Evolutionary conservation across 1,140 invertebrate species (phyloP), one percentile per base, ranked within the genome.

Genomic region (Lucilia sericata): DNA sequence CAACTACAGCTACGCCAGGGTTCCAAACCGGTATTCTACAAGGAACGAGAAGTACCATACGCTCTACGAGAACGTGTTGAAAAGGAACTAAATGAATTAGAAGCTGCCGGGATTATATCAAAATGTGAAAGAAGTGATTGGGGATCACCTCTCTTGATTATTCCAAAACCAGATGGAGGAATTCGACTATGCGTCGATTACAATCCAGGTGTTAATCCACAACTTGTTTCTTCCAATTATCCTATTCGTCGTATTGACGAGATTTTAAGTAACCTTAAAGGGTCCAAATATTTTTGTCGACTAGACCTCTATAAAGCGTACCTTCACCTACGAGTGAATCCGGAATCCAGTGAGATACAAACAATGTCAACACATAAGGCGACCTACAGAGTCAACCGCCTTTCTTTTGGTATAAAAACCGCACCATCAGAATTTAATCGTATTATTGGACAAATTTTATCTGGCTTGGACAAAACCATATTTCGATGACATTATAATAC

Each of bases 221-320:
- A 74, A 74, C 25, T 74, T 8, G 70, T 74, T 74, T 74, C 70
- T n/a, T n/a, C n/a, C n/a, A n/a, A n/a, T n/a, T n/a, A n/a, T n/a
- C n/a, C n/a, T n/a, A n/a, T n/a, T n/a, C 10, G 70, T 5, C 7
- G 70, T 25, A 74, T 74, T 19, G 70, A 74, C 21, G 70, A 74
- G 9, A 30, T 74, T 30, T 30, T 74, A 74, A 21, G 21, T 74
- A 25, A 12, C 13, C 70, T 74, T 5, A 74, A 74, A 12, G 70
- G 70, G 7, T 74, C 19, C 9, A 25, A 74, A 5, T 74, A 1
- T 74, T 74, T 25, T 19, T 74, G 70, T 30, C 70, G 70, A 5
- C 25, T 74, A 12, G 70, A 74, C 19, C n/a, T n/a, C n/a, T n/a
- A n/a, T n/a, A n/a, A n/a, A n/a, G 19, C 70, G 25, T 74, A 74